These are phyloP conservation scores for Percina caprodes DNA, from an alignment of 2,113 vertebrate species.

Conservation along the genomic window DNA sequence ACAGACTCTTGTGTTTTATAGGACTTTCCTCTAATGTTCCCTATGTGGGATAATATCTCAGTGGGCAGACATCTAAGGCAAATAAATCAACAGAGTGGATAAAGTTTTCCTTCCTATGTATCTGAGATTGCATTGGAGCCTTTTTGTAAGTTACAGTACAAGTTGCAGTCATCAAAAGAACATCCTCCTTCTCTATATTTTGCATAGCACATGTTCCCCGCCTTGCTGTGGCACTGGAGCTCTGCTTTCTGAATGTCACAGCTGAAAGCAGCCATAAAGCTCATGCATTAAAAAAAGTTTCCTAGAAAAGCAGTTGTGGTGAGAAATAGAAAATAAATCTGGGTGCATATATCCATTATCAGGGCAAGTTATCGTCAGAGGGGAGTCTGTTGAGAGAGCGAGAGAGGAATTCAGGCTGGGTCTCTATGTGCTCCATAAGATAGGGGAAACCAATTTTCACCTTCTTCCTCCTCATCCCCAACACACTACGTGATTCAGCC, in stretches of 20 bases:
- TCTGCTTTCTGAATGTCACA: slow-evolving; percentile 58
- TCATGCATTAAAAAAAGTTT: slow-evolving; percentile 67
- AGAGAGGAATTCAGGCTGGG: slow-evolving; percentile 58
- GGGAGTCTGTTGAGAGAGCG: slow-evolving; percentile 66
- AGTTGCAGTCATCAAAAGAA: slow-evolving; percentile 36
- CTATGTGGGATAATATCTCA: slow-evolving; percentile 32
- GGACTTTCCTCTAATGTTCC: slow-evolving; percentile 19
- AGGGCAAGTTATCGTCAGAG: slow-evolving; percentile 74
- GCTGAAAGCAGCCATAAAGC: slow-evolving; percentile 68
- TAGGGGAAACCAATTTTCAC: slow-evolving; percentile 84
- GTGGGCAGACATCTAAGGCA: slow-evolving; percentile 28
- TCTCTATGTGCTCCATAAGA: slow-evolving; percentile 79
- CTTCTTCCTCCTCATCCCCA: slow-evolving; percentile 65
- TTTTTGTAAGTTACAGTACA: slow-evolving; percentile 38
- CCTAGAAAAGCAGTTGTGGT: slow-evolving; percentile 71
- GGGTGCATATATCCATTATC: slow-evolving; percentile 81
- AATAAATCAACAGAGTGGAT: slow-evolving; percentile 37
- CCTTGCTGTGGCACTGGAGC: slow-evolving; percentile 39
- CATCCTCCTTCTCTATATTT: slow-evolving; percentile 34
- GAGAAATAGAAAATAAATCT: slow-evolving; percentile 82
- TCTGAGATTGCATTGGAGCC: slow-evolving; percentile 36
- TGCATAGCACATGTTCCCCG: slow-evolving; percentile 41
- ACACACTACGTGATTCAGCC: slow-evolving; percentile 67
- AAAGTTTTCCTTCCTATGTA: slow-evolving; percentile 26
- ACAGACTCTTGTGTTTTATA: background rate